Evolutionary conservation across 2,888 invertebrate species (phyloP), one percentile per base, ranked within the genome.

Genomic region (Gasteruption jaculator): DNA sequence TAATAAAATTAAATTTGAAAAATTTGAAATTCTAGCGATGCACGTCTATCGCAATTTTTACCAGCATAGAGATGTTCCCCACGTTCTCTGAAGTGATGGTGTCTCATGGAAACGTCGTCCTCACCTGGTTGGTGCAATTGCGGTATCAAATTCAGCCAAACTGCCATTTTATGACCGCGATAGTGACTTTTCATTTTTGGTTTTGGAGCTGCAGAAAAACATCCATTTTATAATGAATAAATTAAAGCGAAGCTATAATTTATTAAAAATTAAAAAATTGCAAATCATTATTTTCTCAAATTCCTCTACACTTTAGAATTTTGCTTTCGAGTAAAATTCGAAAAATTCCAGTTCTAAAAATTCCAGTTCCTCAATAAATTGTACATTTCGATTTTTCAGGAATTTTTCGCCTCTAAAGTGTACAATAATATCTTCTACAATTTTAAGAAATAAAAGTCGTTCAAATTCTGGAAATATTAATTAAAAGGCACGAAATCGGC

Each of bases 61-160:
- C 87, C 86, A 59, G 85, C 82, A 57, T 85, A 86, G 73, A 83
- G 84, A 63, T 85, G 81, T 7, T 84, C 83, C 49, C 84, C 78
- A 41, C 80, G 71, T 51, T 82, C 81, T 51, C 86, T 79, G 62
- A 88, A 85, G 72, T 88, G 88, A 68, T 87, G 86, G 61, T 86
- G 85, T 1, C 81, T 71, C 75, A 83, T 83, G 58, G 79, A 75
- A 49, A 81, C 79, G 55, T 81, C 81, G 57, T 84, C 77, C 50
- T 80, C 77, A 12, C 87, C 87, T 1, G 86, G 85, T 53, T 85
- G 81, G 72, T 90, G 89, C 48, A 91, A 79, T 67, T 89, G 88
- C 11, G 90, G 90, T 50, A 91, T 83, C 39, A 91, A 77, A 62
- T 90, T 88, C 54, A 91, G 72, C 92, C 92, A 92, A 46, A 91